Evolutionary conservation across 2,888 invertebrate species (phyloP).

Genomic region (Eremobia ochroleuca): DNA sequence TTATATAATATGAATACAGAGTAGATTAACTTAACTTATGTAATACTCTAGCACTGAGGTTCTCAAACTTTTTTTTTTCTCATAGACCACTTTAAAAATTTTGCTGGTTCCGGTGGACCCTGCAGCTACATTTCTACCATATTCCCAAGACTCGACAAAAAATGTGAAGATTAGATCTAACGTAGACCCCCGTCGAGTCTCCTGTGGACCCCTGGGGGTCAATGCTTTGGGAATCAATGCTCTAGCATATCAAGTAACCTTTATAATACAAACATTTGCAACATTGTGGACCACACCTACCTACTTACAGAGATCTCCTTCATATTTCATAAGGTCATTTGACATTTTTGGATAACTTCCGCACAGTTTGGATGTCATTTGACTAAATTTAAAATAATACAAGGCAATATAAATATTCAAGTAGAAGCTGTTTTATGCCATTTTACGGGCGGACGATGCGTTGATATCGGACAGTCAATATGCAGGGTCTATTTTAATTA

Average conservation of each 20-base stretch:
- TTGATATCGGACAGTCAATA: not conserved
- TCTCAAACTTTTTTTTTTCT: too few species aligned
- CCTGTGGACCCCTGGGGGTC: too few species aligned
- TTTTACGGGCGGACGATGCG: not conserved
- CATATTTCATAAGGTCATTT: conserved; percentile 27
- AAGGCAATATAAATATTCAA: conserved; percentile 19
- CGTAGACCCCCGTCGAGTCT: too few species aligned
- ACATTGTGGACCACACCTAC: not conserved
- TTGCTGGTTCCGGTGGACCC: too few species aligned
- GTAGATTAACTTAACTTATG: conserved; percentile 3
- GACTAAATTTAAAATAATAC: conserved; percentile 1
- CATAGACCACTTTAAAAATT: too few species aligned
- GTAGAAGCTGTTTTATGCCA: too few species aligned
- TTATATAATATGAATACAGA: not conserved
- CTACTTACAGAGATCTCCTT: conserved; percentile 18
- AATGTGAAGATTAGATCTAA: too few species aligned
- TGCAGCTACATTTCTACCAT: too few species aligned
- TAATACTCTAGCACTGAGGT: conserved; percentile 26
- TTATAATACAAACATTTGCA: conserved; percentile 16
- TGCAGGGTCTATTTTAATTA: too few species aligned
- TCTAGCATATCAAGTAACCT: conserved; percentile 34
- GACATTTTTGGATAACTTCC: conserved; percentile 31
- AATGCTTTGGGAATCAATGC: too few species aligned
- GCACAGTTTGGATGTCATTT: conserved; percentile 11
- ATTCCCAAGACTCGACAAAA: too few species aligned